phyloP scores from a whole-genome alignment of 2,888 invertebrate genomes.

The Spatulosminthurus flaviceps region DNA sequence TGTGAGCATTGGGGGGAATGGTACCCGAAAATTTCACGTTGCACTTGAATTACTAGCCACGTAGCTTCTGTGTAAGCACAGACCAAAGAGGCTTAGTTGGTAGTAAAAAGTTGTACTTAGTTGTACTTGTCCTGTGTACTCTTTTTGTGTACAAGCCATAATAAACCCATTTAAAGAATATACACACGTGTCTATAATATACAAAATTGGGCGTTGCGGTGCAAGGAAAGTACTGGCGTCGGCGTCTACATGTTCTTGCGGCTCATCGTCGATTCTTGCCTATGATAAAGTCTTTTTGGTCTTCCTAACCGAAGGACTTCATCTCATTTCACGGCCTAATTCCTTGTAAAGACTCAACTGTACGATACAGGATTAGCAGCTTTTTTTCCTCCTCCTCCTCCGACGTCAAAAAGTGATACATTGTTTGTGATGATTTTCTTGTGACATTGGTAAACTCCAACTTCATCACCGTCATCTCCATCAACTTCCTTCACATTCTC shows the following conservation, averaged over 20 bases:
- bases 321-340: slow-evolving; percentile 27
- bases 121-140: slow-evolving; percentile 13
- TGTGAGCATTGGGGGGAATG: background rate
- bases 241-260: slow-evolving; percentile 39
- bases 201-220: slow-evolving; percentile 43
- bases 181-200: slow-evolving; percentile 34
- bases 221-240: slow-evolving; percentile 26
- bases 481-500: background rate
- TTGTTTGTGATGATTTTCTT: background rate
- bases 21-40: slow-evolving; percentile 15
- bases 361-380: too few species aligned
- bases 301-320: background rate
- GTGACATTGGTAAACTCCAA: slow-evolving; percentile 1
- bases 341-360: background rate
- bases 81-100: background rate
- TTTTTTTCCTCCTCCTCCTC: too few species aligned
- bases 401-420: background rate
- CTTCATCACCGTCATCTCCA: too few species aligned
- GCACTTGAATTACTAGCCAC: slow-evolving; percentile 25
- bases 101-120: slow-evolving; percentile 18
- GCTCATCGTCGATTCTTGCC: background rate
- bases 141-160: slow-evolving; percentile 7
- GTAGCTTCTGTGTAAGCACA: background rate
- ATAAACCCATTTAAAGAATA: slow-evolving; percentile 22
- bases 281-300: background rate